phyloP scores from a whole-genome alignment of 2,113 vertebrate species.

The Carassius auratus region DNA sequence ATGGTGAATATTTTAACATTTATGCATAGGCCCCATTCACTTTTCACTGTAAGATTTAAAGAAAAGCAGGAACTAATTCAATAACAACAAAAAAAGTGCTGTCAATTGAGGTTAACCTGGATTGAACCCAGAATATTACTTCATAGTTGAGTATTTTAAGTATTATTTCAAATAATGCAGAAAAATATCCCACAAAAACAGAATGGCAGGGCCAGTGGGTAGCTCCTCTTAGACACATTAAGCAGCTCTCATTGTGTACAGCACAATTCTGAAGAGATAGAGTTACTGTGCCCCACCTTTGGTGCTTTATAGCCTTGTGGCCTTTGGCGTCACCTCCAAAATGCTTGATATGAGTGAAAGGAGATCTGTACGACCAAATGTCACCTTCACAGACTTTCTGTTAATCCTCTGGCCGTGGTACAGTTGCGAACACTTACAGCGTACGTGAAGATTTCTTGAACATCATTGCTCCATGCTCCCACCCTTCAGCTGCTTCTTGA shows the following conservation, averaged over 20 bases:
- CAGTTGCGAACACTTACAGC: conserved; percentile 45
- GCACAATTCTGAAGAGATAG: conserved; percentile 68
- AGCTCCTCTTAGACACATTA: conserved; percentile 54
- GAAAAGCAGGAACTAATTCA: not conserved
- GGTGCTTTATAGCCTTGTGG: conserved; percentile 50
- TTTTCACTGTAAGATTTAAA: not conserved
- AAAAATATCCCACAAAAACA: conserved; percentile 24
- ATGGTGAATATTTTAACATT: not conserved
- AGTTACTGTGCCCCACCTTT: conserved; percentile 66
- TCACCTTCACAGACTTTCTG: conserved; percentile 62
- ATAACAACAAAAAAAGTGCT: not conserved
- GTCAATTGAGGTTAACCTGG: not conserved
- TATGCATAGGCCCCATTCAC: not conserved
- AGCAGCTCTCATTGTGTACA: conserved; percentile 69
- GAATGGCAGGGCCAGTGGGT: conserved; percentile 37
- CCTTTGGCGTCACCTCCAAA: conserved; percentile 59
- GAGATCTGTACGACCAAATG: conserved; percentile 68
- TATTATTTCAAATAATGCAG: conserved; percentile 4
- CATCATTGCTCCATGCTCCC: not conserved
- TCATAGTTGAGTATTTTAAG: not conserved
- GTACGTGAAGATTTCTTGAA: not conserved
- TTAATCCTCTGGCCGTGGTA: conserved; percentile 57
- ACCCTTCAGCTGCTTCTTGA: conserved; percentile 57
- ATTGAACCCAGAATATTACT: not conserved
- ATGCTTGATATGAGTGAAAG: conserved; percentile 69